A percentile compares a stretch with the other conserved stretches of the same genome.
Conservation (phyloP, 2,113 vertebrate species). For the Pseudorhombus dupliciocellatus region DNA sequence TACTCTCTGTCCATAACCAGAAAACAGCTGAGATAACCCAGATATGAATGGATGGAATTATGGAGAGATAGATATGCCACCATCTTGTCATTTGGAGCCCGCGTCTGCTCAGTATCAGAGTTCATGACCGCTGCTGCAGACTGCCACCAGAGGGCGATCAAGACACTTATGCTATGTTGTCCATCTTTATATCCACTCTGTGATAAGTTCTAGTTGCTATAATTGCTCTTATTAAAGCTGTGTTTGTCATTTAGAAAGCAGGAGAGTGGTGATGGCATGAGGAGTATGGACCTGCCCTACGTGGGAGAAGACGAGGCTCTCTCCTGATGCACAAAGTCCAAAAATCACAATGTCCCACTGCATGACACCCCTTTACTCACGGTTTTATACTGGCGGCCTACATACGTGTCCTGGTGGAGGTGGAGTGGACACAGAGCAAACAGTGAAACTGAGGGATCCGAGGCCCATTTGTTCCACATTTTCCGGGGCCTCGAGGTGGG, state of each 20-base stretch:
- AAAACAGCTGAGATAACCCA: too few species aligned
- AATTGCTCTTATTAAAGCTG: neutral
- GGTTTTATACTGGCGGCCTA: constrained; percentile 37
- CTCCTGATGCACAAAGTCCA: constrained; percentile 80
- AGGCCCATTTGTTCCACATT: constrained; percentile 29
- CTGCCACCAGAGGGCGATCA: too few species aligned
- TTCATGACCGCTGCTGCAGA: too few species aligned
- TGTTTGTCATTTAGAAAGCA: constrained; percentile 86
- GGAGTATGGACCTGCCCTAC: constrained; percentile 84
- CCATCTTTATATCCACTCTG: too few species aligned
- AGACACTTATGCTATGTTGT: too few species aligned
- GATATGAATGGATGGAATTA: too few species aligned
- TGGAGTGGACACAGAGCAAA: constrained; percentile 21
- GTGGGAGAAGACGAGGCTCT: constrained; percentile 89
- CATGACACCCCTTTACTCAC: constrained; percentile 63
- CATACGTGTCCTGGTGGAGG: constrained; percentile 11
- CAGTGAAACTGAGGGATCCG: constrained; percentile 4
- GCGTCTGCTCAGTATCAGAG: too few species aligned
- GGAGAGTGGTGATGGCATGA: constrained; percentile 87
- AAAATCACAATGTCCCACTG: constrained; percentile 38
- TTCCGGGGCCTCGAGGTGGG: neutral
- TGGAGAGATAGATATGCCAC: neutral
- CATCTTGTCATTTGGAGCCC: too few species aligned
- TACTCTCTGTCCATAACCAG: too few species aligned
- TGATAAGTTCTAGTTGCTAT: too few species aligned